A percentile compares a stretch with the other conserved stretches of the same genome.
Evolutionary conservation across 2,113 vertebrate genomes (phyloP).

Genomic region (Salvelinus sp.): DNA sequence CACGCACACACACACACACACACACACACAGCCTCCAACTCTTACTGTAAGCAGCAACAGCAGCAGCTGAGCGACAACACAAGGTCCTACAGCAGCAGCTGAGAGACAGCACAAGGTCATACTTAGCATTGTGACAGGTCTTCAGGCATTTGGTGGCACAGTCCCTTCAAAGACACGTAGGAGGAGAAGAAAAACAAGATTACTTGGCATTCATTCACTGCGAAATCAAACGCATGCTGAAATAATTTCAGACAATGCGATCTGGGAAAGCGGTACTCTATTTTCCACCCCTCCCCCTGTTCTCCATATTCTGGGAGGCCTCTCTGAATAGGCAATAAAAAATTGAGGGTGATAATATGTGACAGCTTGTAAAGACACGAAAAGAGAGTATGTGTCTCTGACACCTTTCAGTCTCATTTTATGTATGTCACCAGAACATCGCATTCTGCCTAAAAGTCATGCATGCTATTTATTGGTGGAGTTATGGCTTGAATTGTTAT

Average conservation of each 20-base stretch:
- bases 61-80: neutral
- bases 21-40: conserved; percentile 18
- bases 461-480: neutral
- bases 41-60: conserved; percentile 5
- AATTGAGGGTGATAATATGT: neutral
- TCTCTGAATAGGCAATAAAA: neutral
- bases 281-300: neutral
- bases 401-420: neutral
- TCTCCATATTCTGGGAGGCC: neutral
- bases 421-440: neutral
- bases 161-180: conserved; percentile 4
- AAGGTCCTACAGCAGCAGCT: too few species aligned
- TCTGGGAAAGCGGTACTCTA: neutral
- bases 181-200: neutral
- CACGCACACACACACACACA: conserved; percentile 12
- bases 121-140: conserved; percentile 34
- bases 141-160: conserved; percentile 23
- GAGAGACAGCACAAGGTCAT: conserved; percentile 24
- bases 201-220: neutral
- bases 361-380: neutral
- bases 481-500: neutral
- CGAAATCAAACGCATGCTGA: neutral
- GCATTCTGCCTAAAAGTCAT: neutral
- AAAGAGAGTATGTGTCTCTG: neutral
- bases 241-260: neutral